Conservation (phyloP, 2,113 vertebrate genomes). For the Albula goreensis region DNA sequence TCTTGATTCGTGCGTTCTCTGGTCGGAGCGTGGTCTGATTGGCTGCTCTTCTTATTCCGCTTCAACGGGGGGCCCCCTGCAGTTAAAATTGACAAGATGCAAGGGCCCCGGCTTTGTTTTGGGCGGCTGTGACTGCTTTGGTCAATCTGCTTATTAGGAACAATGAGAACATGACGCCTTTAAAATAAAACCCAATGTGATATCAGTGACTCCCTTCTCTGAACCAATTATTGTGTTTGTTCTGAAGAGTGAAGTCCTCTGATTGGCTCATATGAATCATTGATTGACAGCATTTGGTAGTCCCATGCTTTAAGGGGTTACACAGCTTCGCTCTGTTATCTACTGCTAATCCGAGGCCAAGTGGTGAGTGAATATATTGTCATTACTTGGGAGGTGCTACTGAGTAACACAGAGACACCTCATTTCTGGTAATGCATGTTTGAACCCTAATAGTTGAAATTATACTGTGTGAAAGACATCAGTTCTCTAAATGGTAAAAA, state of each 20-base stretch:
- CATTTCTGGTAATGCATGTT: neutral
- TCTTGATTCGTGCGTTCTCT: neutral
- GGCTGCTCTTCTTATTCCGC: neutral
- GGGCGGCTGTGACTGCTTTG: neutral
- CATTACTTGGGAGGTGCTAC: neutral
- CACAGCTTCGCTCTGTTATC: neutral
- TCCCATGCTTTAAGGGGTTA: neutral
- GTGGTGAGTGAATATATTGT: neutral
- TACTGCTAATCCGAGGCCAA: neutral
- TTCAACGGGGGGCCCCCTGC: constrained; percentile 9
- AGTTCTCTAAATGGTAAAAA: too few species aligned
- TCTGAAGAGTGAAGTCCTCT: neutral
- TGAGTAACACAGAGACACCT: neutral
- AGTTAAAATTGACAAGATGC: constrained; percentile 1
- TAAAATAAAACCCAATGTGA: neutral
- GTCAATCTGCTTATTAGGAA: neutral
- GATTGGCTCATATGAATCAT: neutral
- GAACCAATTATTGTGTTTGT: neutral
- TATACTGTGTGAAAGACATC: too few species aligned
- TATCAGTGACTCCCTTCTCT: neutral
- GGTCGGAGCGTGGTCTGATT: neutral
- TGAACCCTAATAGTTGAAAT: neutral
- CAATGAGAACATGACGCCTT: neutral
- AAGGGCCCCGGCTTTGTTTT: neutral
- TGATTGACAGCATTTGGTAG: neutral